These are phyloP conservation scores for Chaitophorus viminalis DNA, from an alignment of 2,888 invertebrate species.

Conservation along the genomic window DNA sequence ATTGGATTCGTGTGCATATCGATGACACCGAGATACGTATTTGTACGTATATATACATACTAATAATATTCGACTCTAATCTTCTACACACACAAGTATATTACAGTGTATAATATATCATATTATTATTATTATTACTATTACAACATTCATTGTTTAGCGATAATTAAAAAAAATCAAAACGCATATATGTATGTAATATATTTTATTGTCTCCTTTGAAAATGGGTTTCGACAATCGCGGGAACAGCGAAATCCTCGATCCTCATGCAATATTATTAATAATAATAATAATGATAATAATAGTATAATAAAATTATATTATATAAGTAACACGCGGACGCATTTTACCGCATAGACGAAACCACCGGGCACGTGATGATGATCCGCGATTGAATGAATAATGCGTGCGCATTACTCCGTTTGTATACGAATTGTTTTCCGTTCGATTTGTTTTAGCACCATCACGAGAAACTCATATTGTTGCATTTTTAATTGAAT, in stretches of 20 bases:
- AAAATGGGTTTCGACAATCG: not conserved
- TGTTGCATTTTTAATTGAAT: slow-evolving; percentile 39
- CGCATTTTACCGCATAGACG: no score
- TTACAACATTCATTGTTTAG: slow-evolving; percentile 2
- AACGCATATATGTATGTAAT: not conserved
- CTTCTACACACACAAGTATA: no score
- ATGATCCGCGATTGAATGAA: no score
- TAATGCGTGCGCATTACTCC: no score
- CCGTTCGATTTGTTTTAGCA: slow-evolving; percentile 11
- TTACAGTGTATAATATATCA: no score
- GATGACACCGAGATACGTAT: no score
- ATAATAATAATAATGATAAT: no score
- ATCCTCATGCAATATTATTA: not conserved
- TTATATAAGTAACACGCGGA: not conserved
- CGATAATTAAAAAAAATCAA: slow-evolving; percentile 6
- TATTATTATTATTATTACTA: no score
- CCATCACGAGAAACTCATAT: slow-evolving; percentile 40
- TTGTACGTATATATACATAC: no score
- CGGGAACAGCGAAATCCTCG: not conserved
- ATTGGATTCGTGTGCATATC: no score
- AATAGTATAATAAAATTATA: not conserved
- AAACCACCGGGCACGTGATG: not conserved
- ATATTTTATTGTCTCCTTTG: slow-evolving; percentile 25
- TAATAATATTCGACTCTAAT: no score
- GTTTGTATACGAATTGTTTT: slow-evolving; percentile 2